Percentiles rank a stretch among this genome's conserved stretches.
Evolutionary conservation across 92 coral and sea anemone species (phyloP).

Genomic region (Porites cylindrica): DNA sequence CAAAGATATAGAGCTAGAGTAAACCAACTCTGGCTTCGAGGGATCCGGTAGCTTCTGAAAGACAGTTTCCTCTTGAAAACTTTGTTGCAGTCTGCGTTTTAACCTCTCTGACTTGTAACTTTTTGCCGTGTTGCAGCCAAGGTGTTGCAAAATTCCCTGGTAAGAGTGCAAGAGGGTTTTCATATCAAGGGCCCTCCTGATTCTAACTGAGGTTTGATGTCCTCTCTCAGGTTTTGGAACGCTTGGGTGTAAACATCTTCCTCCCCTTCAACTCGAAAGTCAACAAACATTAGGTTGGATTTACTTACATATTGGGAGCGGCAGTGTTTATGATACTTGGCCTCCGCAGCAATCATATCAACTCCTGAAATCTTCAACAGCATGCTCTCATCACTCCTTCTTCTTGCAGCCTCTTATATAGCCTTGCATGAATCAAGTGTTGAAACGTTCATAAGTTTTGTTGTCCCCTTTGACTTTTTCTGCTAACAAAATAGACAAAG

Average conservation of each 20-base stretch:
- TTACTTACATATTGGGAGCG: conserved; percentile 14
- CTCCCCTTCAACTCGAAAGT: too few species aligned
- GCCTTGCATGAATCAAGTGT: conserved; percentile 40
- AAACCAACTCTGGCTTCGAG: conserved; percentile 67
- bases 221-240: too few species aligned
- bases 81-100: conserved; percentile 57
- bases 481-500: conserved; percentile 31
- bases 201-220: too few species aligned
- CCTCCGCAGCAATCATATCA: conserved; percentile 48
- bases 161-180: too few species aligned
- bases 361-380: conserved; percentile 20
- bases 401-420: conserved; percentile 44
- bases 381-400: conserved; percentile 33
- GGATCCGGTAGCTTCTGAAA: conserved; percentile 78
- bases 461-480: conserved; percentile 13
- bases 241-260: too few species aligned
- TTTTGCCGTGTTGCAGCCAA: conserved; percentile 48
- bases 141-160: neutral
- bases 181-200: too few species aligned
- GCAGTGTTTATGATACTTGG: conserved; percentile 48
- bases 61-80: conserved; percentile 52
- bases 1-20: conserved; percentile 63
- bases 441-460: conserved; percentile 23
- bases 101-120: conserved; percentile 57
- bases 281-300: too few species aligned